These are phyloP conservation scores for Puntigrus tetrazona DNA, from an alignment of 2,113 vertebrate genomes.

Conservation along the genomic window DNA sequence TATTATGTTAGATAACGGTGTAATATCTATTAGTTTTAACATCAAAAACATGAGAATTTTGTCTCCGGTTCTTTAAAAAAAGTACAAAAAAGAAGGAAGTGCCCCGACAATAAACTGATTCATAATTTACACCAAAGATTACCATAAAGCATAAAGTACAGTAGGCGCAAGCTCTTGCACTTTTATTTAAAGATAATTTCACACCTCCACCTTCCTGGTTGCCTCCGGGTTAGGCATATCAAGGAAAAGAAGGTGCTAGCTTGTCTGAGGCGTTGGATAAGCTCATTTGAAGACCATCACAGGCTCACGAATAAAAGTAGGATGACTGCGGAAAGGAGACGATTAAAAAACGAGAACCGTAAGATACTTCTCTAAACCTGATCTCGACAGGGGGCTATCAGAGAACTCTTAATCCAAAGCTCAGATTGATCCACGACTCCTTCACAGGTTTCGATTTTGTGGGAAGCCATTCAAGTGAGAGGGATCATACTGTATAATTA, in stretches of 20 bases:
- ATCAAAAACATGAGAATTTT: background rate
- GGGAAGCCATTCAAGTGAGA: slow-evolving; percentile 63
- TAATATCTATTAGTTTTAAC: background rate
- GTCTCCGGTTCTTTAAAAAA: background rate
- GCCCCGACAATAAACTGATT: background rate
- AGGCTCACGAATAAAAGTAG: slow-evolving; percentile 39
- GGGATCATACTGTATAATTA: slow-evolving; percentile 71
- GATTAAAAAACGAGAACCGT: slow-evolving; percentile 54
- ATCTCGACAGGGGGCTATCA: slow-evolving; percentile 67
- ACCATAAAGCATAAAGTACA: slow-evolving; percentile 13
- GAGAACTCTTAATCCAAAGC: slow-evolving; percentile 72
- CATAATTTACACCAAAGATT: slow-evolving; percentile 12
- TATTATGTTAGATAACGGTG: background rate
- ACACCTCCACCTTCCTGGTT: slow-evolving; percentile 9
- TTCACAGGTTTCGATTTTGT: slow-evolving; percentile 58
- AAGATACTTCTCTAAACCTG: slow-evolving; percentile 57
- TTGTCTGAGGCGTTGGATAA: slow-evolving; percentile 46
- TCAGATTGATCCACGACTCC: slow-evolving; percentile 71
- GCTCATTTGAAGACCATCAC: slow-evolving; percentile 38
- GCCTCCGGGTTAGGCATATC: slow-evolving; percentile 31
- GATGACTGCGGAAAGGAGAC: slow-evolving; percentile 50
- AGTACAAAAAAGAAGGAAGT: background rate
- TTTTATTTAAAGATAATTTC: slow-evolving; percentile 42
- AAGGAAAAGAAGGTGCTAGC: slow-evolving; percentile 51
- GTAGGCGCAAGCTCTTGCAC: background rate